phyloP scores from a whole-genome alignment of 92 coral and sea anemone species.

The Hydrozoanthus gracilis region DNA sequence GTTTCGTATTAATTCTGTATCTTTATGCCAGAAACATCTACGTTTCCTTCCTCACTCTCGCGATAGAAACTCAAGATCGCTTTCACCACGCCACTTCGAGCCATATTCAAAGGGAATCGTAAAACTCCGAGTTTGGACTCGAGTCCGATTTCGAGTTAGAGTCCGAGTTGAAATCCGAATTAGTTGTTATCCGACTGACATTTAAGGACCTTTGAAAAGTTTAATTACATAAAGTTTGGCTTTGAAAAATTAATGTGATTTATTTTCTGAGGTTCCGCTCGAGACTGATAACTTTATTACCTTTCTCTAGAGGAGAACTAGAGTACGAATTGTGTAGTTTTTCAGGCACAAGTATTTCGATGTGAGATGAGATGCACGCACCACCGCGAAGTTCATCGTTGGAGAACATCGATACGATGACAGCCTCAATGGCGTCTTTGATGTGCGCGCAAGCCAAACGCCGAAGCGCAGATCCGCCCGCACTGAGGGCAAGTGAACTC shows the following conservation, averaged over 20 bases:
- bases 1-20: not conserved
- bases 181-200: too few species aligned
- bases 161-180: not conserved
- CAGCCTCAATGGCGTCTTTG: too few species aligned
- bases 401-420: too few species aligned
- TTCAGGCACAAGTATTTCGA: not conserved
- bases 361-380: not conserved
- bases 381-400: not conserved
- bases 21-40: not conserved
- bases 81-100: conserved; percentile 43
- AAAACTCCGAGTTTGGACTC: too few species aligned
- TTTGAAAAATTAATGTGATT: not conserved
- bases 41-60: conserved; percentile 35
- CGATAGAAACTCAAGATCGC: conserved; percentile 50
- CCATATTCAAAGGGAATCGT: too few species aligned
- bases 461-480: too few species aligned
- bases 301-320: not conserved
- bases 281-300: not conserved
- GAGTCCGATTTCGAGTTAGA: too few species aligned
- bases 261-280: not conserved
- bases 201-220: too few species aligned
- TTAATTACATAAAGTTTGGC: too few species aligned
- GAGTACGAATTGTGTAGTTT: not conserved
- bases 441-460: too few species aligned
- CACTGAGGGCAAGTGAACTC: too few species aligned